Evolutionary conservation across 2,888 invertebrate species (phyloP), one percentile per base, ranked within the genome.

Genomic region (Falcaria lacertinaria): DNA sequence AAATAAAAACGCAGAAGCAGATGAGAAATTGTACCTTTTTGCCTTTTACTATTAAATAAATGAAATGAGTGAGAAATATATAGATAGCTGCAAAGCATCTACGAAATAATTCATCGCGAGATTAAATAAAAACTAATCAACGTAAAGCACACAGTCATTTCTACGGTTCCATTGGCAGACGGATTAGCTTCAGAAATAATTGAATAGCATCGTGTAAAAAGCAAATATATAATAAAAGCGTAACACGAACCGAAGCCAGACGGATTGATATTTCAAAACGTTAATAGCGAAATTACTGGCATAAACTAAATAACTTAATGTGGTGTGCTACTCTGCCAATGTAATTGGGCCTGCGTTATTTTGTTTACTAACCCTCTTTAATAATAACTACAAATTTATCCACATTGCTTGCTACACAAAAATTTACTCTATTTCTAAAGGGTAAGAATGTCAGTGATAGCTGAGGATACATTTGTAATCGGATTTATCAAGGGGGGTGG

Each of bases 251-350:
- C 51, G 50, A 60, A 52, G 47, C 41, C 43, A 36, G 25, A 57
- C 63, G 64, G 71, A 80, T 78, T 78, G 74, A 78, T 75, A 69
- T 78, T 83, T 69, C 79, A 67, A 78, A 84, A 80, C 74, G 61
- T 63, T 60, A 81, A 80, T 80, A 69, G 76, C 79, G 52, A 75
- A 77, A 79, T 75, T 72, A 63, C 72, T 65, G 54, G 64, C 65
- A 63, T 78, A 78, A 64, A 70, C 78, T 77, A 80, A 84, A 85
- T 85, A 78, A 83, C 81, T 80, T 80, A 84, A 85, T 84, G 67
- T 57, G 60, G 60, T 64, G 48, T 50, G 39, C 48, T 42, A 43
- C 43, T 2, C 2, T 28, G 56, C 80, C 71, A 71, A 34, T 50
- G 45, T 47, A 13, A 13, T 2, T 37, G 45, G 63, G 70, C 41